A percentile compares a stretch with the other conserved stretches of the same genome.
Conservation (phyloP, 2,888 invertebrate species). For the Melipona bicolor region DNA sequence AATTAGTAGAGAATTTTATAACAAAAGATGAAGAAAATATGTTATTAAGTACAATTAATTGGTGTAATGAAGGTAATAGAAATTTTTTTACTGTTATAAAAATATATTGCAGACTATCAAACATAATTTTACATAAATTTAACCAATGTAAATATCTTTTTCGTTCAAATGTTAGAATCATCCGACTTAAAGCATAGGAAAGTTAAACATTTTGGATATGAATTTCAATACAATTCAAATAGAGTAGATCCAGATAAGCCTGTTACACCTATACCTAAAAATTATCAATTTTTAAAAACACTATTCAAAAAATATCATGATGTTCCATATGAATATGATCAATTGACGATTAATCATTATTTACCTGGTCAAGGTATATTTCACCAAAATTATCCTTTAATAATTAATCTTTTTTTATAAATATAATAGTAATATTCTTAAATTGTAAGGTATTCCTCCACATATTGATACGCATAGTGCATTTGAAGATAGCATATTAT, state of each 20-base stretch:
- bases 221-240: constrained; percentile 95
- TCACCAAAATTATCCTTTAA: not conserved
- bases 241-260: constrained; percentile 91
- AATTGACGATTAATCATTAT: constrained; percentile 94
- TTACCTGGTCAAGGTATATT: constrained; percentile 91
- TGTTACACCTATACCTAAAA: constrained; percentile 89
- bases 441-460: constrained; percentile 92
- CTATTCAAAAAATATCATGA: constrained; percentile 85
- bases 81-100: not conserved
- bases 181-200: constrained; percentile 90
- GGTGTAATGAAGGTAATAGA: constrained; percentile 81
- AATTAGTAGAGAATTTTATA: constrained; percentile 90
- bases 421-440: constrained; percentile 23
- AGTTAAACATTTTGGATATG: constrained; percentile 96
- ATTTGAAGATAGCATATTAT: constrained; percentile 94
- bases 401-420: not conserved
- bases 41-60: constrained; percentile 87
- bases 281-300: constrained; percentile 88
- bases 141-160: constrained; percentile 3
- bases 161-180: constrained; percentile 62
- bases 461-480: constrained; percentile 98
- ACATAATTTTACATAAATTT: not conserved
- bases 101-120: not conserved
- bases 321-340: constrained; percentile 88
- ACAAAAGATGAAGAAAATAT: constrained; percentile 87